These are phyloP conservation scores for Sus cebifrons DNA, from an alignment of 2,797 vertebrate species.

Conservation along the genomic window DNA sequence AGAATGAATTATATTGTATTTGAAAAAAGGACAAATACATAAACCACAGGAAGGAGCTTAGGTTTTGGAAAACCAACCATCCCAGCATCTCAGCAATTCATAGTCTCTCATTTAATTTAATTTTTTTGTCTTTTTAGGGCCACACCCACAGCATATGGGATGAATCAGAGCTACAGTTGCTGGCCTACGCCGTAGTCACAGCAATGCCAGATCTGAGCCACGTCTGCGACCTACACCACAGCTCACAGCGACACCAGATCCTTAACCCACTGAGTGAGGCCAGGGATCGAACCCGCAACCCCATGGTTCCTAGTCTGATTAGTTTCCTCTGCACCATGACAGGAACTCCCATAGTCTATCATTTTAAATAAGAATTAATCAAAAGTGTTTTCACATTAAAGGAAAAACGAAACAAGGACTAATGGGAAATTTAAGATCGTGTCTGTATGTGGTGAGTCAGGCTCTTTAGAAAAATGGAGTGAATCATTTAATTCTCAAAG, in stretches of 20 bases:
- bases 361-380: slow-evolving; percentile 5
- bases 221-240: too few relatives aligned
- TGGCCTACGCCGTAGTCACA: too few relatives aligned
- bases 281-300: too few relatives aligned
- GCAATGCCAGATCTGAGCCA: too few relatives aligned
- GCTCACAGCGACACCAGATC: too few relatives aligned
- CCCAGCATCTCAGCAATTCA: neutral
- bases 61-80: neutral
- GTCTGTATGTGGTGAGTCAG: neutral
- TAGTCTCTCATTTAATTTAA: neutral
- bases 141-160: too few relatives aligned
- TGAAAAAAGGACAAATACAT: neutral
- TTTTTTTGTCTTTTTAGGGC: too few relatives aligned
- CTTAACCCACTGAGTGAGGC: too few relatives aligned
- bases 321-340: too few relatives aligned
- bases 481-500: neutral
- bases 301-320: too few relatives aligned
- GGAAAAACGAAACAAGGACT: neutral
- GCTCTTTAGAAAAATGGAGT: neutral
- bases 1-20: neutral
- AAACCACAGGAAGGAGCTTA: neutral
- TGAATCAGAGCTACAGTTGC: too few relatives aligned
- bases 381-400: neutral
- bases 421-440: neutral
- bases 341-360: neutral